These are phyloP conservation scores for Anguilla anguilla DNA, from an alignment of 2,797 vertebrate species.

Conservation along the genomic window DNA sequence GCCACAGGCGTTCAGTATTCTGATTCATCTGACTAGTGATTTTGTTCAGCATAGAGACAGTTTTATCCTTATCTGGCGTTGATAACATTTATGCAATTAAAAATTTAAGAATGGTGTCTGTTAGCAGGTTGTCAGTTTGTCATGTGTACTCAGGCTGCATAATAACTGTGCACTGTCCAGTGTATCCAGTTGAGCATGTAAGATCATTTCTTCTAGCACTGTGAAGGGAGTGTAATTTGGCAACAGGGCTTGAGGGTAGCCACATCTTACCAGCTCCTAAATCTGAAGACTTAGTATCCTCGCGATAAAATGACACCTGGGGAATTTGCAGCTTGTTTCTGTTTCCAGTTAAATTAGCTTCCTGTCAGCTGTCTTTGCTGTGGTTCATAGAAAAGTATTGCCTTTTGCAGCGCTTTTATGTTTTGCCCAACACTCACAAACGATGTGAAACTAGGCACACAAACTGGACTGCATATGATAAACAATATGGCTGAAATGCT, in stretches of 20 bases:
- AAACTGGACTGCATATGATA: background rate
- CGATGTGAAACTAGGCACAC: background rate
- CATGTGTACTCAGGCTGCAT: background rate
- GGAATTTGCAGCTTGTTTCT: background rate
- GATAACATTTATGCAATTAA: background rate
- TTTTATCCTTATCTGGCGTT: background rate
- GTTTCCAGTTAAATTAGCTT: constrained; percentile 4
- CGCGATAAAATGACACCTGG: background rate
- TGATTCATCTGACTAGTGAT: constrained; percentile 8
- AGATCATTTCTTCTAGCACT: background rate
- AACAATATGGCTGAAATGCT: background rate
- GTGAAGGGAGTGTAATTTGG: background rate
- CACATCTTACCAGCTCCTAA: background rate
- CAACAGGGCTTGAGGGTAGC: background rate
- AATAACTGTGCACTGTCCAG: background rate
- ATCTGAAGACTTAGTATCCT: background rate
- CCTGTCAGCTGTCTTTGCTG: background rate
- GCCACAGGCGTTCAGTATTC: background rate
- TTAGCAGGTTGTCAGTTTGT: background rate
- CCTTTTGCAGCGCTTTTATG: background rate
- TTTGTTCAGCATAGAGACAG: background rate
- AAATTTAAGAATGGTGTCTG: background rate
- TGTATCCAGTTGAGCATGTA: background rate
- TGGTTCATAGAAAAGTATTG: background rate
- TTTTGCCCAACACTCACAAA: background rate